Base-by-base conservation (phyloP, 2,113 vertebrate genomes). In the Vidua macroura region DNA sequence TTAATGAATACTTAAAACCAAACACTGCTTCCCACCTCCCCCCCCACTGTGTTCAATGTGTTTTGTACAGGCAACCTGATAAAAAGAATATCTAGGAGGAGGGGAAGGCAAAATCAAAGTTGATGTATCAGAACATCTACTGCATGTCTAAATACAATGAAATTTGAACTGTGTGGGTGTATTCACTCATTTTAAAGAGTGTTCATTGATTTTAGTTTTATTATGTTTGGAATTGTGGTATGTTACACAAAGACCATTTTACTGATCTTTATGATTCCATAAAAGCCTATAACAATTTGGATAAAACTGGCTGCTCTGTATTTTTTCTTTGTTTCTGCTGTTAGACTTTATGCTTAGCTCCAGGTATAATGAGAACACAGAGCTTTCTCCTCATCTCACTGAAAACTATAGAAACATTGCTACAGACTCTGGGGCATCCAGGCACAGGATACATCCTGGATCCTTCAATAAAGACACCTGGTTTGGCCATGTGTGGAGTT, bases 1-100 rank as follows among this genome's bases (percentile, higher is more conserved):
- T 94, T 96, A 97, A 97, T 93, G 95, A 98, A 96, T 96, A 93
- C 94, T 94, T 94, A 92, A 77, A 95, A 93, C 83, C 90, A 93
- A 96, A 95, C 88, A 80, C 30, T 30, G 33, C 37, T 44, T 72
- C 18, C 17, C 49, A 19, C 31, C 48, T 49, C 37, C 63, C 70
- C 30, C 66, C 76, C 77, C 2, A 70, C 93, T 68, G 63, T 30
- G 90, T 89, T 96, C 93, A 94, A 92, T 95, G 68, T 46, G 30
- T 93, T 96, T 96, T 52, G 2, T 77, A 95, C 77, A 72, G 64
- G 79, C 52, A 94, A 96, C 80, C 75, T 94, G 95, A 83, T 96
- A 92, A 92, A 97, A 95, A 91, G 91, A 91, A 56, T 88, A 93
- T 75, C 58, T 62, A 81, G 69, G 91, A 95, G 83, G 75, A 97